Percentiles rank a stretch among this genome's conserved stretches.
Conservation (phyloP, 1,140 invertebrate genomes). For the Drosophila dunni region DNA sequence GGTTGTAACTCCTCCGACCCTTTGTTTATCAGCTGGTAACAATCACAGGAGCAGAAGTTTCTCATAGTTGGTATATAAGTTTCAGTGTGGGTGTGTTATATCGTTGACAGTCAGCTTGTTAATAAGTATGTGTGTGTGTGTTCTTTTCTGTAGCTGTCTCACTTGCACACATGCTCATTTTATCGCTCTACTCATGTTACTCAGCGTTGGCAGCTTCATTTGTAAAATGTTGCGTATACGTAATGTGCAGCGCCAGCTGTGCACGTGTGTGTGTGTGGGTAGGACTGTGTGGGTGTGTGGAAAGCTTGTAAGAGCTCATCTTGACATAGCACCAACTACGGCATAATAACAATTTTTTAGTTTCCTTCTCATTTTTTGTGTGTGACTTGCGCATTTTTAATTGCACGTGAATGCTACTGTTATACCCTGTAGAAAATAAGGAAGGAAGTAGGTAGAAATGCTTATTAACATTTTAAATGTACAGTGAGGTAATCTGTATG, state of each 20-base stretch:
- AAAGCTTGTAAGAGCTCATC: conserved; percentile 57
- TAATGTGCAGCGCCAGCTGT: conserved; percentile 48
- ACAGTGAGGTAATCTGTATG: not conserved
- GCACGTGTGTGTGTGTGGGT: conserved; percentile 17
- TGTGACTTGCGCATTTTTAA: conserved; percentile 67
- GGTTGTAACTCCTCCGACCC: conserved; percentile 11
- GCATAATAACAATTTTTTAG: conserved; percentile 54
- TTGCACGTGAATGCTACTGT: conserved; percentile 38
- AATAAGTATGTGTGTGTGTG: conserved; percentile 24
- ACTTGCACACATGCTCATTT: conserved; percentile 27
- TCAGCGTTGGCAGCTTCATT: conserved; percentile 61
- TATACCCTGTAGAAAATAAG: conserved; percentile 16
- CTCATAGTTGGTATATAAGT: conserved; percentile 44
- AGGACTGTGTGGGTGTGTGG: conserved; percentile 36
- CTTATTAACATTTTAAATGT: not conserved
- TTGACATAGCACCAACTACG: conserved; percentile 41
- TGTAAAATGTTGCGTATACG: conserved; percentile 66
- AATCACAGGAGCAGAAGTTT: conserved; percentile 59
- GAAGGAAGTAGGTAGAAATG: not conserved
- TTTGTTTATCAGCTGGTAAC: conserved; percentile 64
- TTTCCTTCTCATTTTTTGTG: not conserved
- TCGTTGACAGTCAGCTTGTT: conserved; percentile 63
- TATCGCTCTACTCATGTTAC: conserved; percentile 36
- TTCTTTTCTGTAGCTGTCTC: conserved; percentile 28
- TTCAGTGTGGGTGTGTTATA: conserved; percentile 23